Conservation (phyloP, 2,888 invertebrate species). For the Deladenus siricidicola region DNA sequence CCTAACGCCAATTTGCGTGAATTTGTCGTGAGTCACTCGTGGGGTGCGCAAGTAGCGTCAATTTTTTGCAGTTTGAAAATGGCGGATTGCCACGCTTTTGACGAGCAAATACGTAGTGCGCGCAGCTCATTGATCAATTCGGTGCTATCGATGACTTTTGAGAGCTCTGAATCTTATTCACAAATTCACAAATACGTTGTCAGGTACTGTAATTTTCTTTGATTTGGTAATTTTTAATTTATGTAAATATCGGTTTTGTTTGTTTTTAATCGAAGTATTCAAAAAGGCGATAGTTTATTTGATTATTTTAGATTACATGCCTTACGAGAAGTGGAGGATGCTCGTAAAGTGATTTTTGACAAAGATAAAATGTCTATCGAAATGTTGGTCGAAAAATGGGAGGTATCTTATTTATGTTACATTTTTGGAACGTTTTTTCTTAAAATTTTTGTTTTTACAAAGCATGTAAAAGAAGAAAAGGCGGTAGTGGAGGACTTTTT, state of each 20-base stretch:
- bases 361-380: not conserved
- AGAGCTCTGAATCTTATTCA: conserved; percentile 67
- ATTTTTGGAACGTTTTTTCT: too few relatives aligned
- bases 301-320: not conserved
- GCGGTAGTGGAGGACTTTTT: too few relatives aligned
- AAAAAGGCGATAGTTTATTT: too few relatives aligned
- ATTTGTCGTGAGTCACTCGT: not conserved
- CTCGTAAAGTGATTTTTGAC: not conserved
- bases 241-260: conserved; percentile 2
- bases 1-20: too few relatives aligned
- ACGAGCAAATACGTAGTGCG: conserved; percentile 39
- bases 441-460: too few relatives aligned
- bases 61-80: conserved; percentile 5
- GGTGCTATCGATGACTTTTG: conserved; percentile 66
- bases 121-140: not conserved
- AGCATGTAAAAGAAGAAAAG: too few relatives aligned
- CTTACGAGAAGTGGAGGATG: not conserved
- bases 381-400: not conserved
- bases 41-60: conserved; percentile 9
- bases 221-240: not conserved
- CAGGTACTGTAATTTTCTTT: not conserved
- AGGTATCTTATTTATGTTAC: not conserved
- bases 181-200: conserved; percentile 57
- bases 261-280: too few relatives aligned
- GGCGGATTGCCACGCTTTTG: not conserved